phyloP scores from a whole-genome alignment of 1,140 invertebrate species.

The Mactra quadrangularis region DNA sequence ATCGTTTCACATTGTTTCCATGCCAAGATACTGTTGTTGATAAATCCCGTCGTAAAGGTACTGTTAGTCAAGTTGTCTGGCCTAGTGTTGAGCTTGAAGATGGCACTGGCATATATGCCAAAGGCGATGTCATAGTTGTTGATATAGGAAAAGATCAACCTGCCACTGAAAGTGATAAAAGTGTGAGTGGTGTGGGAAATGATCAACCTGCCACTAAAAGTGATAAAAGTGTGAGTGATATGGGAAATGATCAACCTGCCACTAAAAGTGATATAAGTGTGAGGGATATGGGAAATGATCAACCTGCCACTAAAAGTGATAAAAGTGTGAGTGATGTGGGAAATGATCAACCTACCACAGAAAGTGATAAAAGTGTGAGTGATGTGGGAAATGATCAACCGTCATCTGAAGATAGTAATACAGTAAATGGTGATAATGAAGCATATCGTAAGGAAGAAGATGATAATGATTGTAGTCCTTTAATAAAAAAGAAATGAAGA shows the following conservation, averaged over 20 bases:
- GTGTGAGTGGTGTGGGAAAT: no score
- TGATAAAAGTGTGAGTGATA: no score
- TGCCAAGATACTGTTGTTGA: neutral
- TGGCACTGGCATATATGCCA: neutral
- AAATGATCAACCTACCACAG: no score
- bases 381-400: no score
- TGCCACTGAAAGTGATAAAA: neutral
- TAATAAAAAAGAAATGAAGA: no score
- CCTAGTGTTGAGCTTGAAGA: constrained; percentile 6
- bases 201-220: neutral
- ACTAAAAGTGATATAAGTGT: neutral
- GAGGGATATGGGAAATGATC: neutral
- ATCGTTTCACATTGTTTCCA: neutral
- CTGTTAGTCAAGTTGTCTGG: constrained; percentile 8
- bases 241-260: neutral
- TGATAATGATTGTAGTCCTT: no score
- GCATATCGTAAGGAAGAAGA: no score
- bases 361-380: no score
- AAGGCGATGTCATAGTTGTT: constrained; percentile 5
- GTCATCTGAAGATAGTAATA: no score
- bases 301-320: neutral
- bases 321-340: no score
- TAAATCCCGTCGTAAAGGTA: neutral
- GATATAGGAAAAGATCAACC: neutral
- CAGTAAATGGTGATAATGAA: no score